These are phyloP conservation scores for Oreotrochilus melanogaster DNA, from an alignment of 2,113 vertebrate species.

Conservation along the genomic window DNA sequence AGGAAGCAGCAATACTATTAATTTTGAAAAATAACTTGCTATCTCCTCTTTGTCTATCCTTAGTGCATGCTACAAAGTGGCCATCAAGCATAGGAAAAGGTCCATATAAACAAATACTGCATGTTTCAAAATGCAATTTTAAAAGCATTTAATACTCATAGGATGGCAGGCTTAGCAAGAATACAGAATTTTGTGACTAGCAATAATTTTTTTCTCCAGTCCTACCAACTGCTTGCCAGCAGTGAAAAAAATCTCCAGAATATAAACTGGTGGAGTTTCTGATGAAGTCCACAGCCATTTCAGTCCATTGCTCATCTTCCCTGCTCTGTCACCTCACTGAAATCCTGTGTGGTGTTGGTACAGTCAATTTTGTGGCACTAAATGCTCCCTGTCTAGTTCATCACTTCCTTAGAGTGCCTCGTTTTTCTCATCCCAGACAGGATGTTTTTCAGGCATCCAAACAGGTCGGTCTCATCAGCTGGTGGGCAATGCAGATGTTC, in stretches of 20 bases:
- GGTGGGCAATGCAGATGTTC: neutral
- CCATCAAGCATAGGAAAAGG: neutral
- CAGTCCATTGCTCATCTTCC: neutral
- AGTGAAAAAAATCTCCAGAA: neutral
- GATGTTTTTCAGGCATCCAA: neutral
- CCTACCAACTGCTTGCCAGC: neutral
- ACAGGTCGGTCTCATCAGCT: neutral
- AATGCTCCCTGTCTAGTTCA: neutral
- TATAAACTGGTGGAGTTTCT: neutral
- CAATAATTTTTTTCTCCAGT: neutral
- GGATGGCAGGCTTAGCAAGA: neutral
- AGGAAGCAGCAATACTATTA: neutral
- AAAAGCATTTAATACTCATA: neutral
- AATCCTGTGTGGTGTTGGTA: neutral
- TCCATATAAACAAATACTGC: neutral
- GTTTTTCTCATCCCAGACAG: neutral
- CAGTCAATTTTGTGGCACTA: neutral
- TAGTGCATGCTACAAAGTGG: neutral
- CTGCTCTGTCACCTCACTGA: neutral
- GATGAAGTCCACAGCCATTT: neutral
- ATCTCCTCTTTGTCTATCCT: neutral
- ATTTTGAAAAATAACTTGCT: neutral
- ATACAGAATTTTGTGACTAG: neutral
- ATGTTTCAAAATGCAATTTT: neutral
- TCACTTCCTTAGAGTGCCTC: neutral